These are phyloP conservation scores for Apis cerana DNA, from an alignment of 1,140 invertebrate species.

Conservation along the genomic window DNA sequence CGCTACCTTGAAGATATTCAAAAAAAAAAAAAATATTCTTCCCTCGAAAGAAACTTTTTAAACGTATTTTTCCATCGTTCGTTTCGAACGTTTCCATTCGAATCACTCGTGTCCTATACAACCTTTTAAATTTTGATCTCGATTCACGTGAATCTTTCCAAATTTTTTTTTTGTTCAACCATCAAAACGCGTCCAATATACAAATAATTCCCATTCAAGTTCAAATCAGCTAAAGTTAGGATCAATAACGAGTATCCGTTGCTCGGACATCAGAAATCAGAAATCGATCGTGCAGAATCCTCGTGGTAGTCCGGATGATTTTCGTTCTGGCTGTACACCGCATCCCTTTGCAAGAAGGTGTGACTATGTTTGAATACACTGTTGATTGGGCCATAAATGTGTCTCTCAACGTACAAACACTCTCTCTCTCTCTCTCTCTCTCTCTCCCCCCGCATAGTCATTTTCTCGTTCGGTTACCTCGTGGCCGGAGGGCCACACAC, in stretches of 20 bases:
- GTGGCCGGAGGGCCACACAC: constrained; percentile 64
- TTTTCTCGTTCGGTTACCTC: constrained; percentile 57
- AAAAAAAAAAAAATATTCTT: background rate
- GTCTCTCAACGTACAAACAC: constrained; percentile 73
- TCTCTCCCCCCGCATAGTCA: constrained; percentile 55
- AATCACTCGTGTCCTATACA: too few species aligned
- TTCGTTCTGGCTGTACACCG: constrained; percentile 63
- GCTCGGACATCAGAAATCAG: background rate
- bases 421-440: constrained; percentile 40
- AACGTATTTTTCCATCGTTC: too few species aligned
- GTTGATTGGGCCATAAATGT: constrained; percentile 81
- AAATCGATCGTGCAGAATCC: background rate
- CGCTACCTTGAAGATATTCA: background rate
- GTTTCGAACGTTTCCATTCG: too few species aligned
- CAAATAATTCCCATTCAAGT: background rate
- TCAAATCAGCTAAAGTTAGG: background rate
- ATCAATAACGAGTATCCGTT: background rate
- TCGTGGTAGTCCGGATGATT: constrained; percentile 45
- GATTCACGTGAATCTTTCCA: too few species aligned
- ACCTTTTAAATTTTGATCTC: too few species aligned
- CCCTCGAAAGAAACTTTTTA: background rate
- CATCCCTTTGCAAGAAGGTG: constrained; percentile 72
- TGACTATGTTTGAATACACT: constrained; percentile 80
- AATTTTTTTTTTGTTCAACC: too few species aligned
- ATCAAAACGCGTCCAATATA: background rate